Conservation (phyloP, 2,113 vertebrate genomes). For the Periophthalmus modestus region DNA sequence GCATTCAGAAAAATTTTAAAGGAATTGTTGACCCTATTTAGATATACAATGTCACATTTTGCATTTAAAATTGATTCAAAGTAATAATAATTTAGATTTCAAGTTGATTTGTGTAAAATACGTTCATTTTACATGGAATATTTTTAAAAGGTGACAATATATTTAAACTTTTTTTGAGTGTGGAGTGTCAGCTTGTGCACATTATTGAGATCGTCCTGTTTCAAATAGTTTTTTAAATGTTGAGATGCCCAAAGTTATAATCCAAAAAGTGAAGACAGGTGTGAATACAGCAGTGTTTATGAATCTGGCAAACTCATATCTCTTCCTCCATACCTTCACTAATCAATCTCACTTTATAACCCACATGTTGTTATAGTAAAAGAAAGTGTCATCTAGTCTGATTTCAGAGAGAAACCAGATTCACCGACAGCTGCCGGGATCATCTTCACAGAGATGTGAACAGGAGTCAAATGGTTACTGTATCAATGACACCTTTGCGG, state of each 20-base stretch:
- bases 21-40: no score
- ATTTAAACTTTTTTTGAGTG: no score
- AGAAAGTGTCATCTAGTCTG: slow-evolving; percentile 29
- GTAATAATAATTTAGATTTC: no score
- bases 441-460: slow-evolving; percentile 55
- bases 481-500: slow-evolving; percentile 57
- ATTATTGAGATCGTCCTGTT: no score
- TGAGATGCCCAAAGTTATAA: background rate
- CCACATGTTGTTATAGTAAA: slow-evolving; percentile 9
- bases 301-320: background rate
- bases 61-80: no score
- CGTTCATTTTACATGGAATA: no score
- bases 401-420: slow-evolving; percentile 49
- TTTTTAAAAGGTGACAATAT: no score
- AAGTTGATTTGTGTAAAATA: no score
- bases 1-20: background rate
- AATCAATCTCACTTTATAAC: slow-evolving; percentile 19
- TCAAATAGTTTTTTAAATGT: no score
- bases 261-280: background rate
- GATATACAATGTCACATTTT: no score
- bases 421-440: slow-evolving; percentile 57
- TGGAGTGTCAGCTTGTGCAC: no score
- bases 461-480: slow-evolving; percentile 57
- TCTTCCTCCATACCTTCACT: background rate
- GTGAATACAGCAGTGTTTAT: background rate